phyloP scores from a whole-genome alignment of 2,888 invertebrate species.

The Mythimna impura region DNA sequence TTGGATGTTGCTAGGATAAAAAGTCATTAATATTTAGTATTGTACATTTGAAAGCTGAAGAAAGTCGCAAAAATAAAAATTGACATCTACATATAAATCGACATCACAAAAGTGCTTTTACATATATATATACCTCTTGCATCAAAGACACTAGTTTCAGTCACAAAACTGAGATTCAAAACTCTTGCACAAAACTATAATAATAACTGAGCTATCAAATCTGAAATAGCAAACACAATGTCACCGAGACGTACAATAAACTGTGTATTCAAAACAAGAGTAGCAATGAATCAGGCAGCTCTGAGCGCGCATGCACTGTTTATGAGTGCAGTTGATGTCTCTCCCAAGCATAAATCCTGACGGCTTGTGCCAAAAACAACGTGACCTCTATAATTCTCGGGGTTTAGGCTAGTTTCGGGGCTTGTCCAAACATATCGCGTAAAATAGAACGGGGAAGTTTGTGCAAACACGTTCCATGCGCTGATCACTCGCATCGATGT shows the following conservation, averaged over 20 bases:
- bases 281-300: conserved; percentile 78
- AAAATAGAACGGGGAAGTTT: conserved; percentile 73
- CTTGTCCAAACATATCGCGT: conserved; percentile 71
- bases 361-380: conserved; percentile 83
- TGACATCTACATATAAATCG: not conserved
- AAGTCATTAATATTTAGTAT: not conserved
- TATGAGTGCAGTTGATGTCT: conserved; percentile 87
- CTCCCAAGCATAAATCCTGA: conserved; percentile 82
- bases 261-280: conserved; percentile 78
- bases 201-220: conserved; percentile 46
- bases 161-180: conserved; percentile 29
- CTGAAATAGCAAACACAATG: conserved; percentile 56
- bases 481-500: conserved; percentile 72
- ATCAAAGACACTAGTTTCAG: conserved; percentile 12
- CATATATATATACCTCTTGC: not conserved
- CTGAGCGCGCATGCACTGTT: conserved; percentile 81
- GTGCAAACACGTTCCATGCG: conserved; percentile 72
- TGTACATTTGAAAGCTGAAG: not conserved
- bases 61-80: not conserved
- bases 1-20: not conserved
- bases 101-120: not conserved
- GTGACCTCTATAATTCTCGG: conserved; percentile 74
- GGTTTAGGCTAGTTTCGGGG: conserved; percentile 73
- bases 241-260: conserved; percentile 75
- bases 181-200: conserved; percentile 32